Evolutionary conservation across 2,888 invertebrate species (phyloP).

Genomic region (Drosophila lutescens): DNA sequence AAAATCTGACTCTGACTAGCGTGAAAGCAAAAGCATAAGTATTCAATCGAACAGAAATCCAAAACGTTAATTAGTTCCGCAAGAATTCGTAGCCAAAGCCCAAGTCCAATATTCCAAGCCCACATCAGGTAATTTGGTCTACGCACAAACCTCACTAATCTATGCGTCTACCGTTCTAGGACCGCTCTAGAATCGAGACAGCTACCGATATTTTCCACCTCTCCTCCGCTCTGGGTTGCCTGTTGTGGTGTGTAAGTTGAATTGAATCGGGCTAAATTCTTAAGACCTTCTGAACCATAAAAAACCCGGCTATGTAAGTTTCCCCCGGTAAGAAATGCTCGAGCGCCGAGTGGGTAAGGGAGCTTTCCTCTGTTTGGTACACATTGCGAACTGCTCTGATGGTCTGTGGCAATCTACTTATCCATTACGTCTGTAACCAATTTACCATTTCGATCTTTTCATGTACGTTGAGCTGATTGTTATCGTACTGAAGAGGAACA

Average conservation of each 20-base stretch:
- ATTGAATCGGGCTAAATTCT: constrained; percentile 20
- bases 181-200: constrained; percentile 74
- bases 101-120: constrained; percentile 27
- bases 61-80: constrained; percentile 51
- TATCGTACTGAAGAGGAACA: constrained; percentile 40
- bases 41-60: constrained; percentile 40
- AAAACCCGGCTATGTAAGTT: constrained; percentile 31
- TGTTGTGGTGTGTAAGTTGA: constrained; percentile 39
- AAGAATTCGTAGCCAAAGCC: constrained; percentile 26
- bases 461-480: constrained; percentile 59
- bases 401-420: constrained; percentile 21
- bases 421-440: constrained; percentile 60
- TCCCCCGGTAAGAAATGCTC: constrained; percentile 42
- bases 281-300: constrained; percentile 18
- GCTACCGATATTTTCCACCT: constrained; percentile 40
- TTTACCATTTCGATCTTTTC: constrained; percentile 67
- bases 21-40: constrained; percentile 64
- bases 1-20: constrained; percentile 71
- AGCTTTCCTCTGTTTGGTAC: constrained; percentile 45
- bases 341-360: constrained; percentile 5
- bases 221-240: constrained; percentile 37
- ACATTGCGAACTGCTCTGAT: constrained; percentile 43
- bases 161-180: constrained; percentile 77
- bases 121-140: constrained; percentile 68
- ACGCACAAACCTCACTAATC: constrained; percentile 72